Base-by-base conservation (phyloP, 2,888 invertebrate genomes). In the Aethes cnicana region DNA sequence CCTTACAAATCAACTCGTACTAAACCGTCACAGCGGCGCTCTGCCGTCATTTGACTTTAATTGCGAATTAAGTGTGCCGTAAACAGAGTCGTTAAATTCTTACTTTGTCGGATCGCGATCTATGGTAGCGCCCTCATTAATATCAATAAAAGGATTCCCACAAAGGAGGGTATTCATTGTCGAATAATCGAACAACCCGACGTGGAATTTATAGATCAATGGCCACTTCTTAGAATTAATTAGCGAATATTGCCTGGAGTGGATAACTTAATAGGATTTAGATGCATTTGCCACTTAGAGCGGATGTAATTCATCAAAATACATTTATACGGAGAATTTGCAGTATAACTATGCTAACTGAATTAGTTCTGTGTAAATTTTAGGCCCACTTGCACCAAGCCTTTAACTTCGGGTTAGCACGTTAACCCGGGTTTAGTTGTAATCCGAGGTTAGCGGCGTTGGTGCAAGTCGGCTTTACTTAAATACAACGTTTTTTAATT, bases 41-140 rank as follows among this genome's bases (percentile, higher is more conserved):
- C 46, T 43, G 53, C 46, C 55, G 61, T 56, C 56, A 59, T 54
- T 58, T 55, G 49, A 48, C 23, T 48, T 58, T 54, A 60, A 62
- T 61, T 59, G 54, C 57, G 59, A 61, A 62, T 66, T 62, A 59
- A 47, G 53, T 43, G 55, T 56, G 59, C 61, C 58, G 54, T 64
- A 65, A 67, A 64, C 59, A 62, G 63, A 58, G 50, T 55, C 56
- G 55, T 61, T n/a, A n/a, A n/a, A n/a, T n/a, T n/a, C n/a, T n/a
- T 42, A 52, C 52, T 58, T 57, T 52, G 56, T 49, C 56, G 57
- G 60, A 57, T 57, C 57, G 47, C 54, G 63, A 66, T 58, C 62
- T 58, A 56, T 55, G 54, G 54, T 43, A 53, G 50, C 52, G 53
- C 54, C 47, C 61, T 64, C 63, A 66, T 70, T 69, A 68, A 67